Base-by-base conservation (phyloP, 2,797 vertebrate species). In the Rhinogobio ventralis region DNA sequence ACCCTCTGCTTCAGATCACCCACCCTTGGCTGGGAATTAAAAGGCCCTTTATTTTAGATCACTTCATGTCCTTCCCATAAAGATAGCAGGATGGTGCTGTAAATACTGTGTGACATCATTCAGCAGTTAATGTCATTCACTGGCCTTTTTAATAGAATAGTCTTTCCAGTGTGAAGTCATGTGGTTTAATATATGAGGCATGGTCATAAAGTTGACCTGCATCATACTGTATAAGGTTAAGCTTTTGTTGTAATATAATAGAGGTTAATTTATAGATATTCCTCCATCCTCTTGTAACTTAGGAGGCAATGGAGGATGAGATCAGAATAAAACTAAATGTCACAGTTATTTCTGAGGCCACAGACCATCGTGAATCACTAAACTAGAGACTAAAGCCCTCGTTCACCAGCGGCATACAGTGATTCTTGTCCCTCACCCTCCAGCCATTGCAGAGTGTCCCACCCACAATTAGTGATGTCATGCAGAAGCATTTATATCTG, bases 71-170 rank as follows among this genome's bases (percentile, higher is more conserved):
- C 46, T 87, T 45, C 64, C 68, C 71, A 53, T 84, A 84, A 79
- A 81, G 60, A 51, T 55, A 73, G 78, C 62, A 55, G 42, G 67
- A 53, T 25, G 53, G 55, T 17, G 39, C 66, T 81, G 73, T 79
- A 87, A 84, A 86, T 85, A 86, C 30, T n/a, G 55, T 17, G 68
- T 87, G 84, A 86, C 84, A 84, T 89, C 81, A 86, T 66, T 57
- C 33, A 75, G 64, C 76, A 82, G 73, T 80, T 76, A 82, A 87
- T 82, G 82, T 84, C 74, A 66, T 72, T 69, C 74, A 10, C 20
- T 55, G n/a, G 39, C 36, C 67, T 53, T 84, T 81, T 42, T 30
- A 51, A 81, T 33, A 55, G 73, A 79, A 66, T 28, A 86, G 73
- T 42, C 42, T 60, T 68, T 76, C 36, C 23, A 68, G 49, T 42